Evolutionary conservation across 2,888 invertebrate species (phyloP), one percentile per base, ranked within the genome.

Genomic region (Oxycera nigricornis): DNA sequence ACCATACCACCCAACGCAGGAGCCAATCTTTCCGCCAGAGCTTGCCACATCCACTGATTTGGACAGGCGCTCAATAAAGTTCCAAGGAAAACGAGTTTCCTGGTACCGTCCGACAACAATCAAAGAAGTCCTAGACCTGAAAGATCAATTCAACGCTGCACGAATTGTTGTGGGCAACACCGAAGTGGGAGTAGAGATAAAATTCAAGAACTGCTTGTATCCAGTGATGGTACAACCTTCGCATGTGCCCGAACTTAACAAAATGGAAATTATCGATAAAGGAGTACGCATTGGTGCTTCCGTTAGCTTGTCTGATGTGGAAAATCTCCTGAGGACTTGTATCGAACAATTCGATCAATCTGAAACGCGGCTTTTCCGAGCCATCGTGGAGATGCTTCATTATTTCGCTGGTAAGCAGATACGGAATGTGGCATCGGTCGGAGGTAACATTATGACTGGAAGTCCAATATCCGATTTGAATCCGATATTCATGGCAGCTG

Each of bases 391-490:
- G 72, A 98, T 97, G 93, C 86, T 98, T 28, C 91, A 95, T 82
- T 96, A 94, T 91, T 98, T 98, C 87, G 98, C 96, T 65, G 97
- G 97, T 4, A 94, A 92, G 81, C 98, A 98, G 87, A 94, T 98
- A 65, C 88, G 98, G 77, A 98, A 97, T 85, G 96, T 96, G 14
- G 97, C 96, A 65, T 91, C 94, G 14, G 86, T 98, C 30, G 96
- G 94, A 35, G 97, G 98, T 28, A 97, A 98, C 84, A 93, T 98
- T 77, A 92, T 97, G 87, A 97, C 97, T 0, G 94, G 95, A 20
- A 97, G 97, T 86, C 97, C 98, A 0, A 97, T 98, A 82, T 97
- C 97, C 0, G 98, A 98, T 86, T 88, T 98, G 81, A 96, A 96
- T 85, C 97, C 97, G 0, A 91, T 98, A 78, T 89, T 97, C 76